These are phyloP conservation scores for Eupelmus urozonus DNA, from an alignment of 2,888 invertebrate species.

Conservation along the genomic window DNA sequence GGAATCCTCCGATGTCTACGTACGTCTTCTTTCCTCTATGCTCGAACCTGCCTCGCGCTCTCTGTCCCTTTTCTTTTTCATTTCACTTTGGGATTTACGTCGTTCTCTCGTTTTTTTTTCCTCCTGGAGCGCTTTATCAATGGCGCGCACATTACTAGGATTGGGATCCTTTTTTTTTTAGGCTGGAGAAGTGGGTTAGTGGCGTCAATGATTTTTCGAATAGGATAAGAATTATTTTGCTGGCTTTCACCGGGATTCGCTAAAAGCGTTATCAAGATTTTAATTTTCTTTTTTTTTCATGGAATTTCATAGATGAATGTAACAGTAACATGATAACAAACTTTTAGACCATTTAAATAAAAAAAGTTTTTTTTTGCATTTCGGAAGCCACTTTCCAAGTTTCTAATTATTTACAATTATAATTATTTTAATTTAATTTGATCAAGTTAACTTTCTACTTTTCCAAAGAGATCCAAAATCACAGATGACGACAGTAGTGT, in stretches of 20 bases:
- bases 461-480: too few species aligned
- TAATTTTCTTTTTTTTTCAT: background rate
- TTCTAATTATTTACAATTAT: too few species aligned
- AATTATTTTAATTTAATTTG: too few species aligned
- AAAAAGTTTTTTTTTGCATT: too few species aligned
- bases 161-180: too few species aligned
- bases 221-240: background rate
- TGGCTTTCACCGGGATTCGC: background rate
- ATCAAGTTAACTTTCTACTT: too few species aligned
- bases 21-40: background rate
- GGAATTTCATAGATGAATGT: background rate
- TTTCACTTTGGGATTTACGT: background rate
- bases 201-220: background rate
- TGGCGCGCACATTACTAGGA: background rate
- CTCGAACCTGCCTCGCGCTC: background rate
- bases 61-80: background rate
- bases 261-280: background rate
- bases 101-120: background rate
- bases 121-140: background rate
- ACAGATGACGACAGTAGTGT: too few species aligned
- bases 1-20: constrained; percentile 10
- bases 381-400: too few species aligned
- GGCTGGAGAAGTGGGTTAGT: background rate
- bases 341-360: too few species aligned
- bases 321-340: background rate